These are phyloP conservation scores for Acanthornis magna DNA, from an alignment of 2,797 vertebrate species.

Conservation along the genomic window DNA sequence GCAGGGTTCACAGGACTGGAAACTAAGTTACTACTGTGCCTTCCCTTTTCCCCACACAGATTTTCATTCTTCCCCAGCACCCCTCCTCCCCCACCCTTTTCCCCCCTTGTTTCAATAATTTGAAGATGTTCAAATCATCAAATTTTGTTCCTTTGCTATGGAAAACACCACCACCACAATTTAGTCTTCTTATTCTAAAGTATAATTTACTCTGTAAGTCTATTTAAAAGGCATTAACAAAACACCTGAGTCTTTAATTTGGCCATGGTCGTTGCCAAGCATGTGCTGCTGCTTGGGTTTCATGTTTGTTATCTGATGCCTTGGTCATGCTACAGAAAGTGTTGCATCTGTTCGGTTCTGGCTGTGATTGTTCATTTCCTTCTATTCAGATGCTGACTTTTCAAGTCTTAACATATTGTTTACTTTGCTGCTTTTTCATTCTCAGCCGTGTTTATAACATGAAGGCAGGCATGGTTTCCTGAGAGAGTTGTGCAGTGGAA, in stretches of 20 bases:
- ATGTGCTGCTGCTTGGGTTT: background rate
- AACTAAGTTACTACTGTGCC: background rate
- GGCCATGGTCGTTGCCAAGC: background rate
- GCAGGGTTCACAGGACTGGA: background rate
- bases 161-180: background rate
- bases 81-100: accelerated
- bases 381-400: background rate
- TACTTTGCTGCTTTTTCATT: background rate
- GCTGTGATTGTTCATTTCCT: conserved; percentile 1
- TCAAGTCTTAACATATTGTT: background rate
- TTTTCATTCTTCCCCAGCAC: background rate
- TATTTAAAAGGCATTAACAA: background rate
- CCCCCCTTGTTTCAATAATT: background rate
- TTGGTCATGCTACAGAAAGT: background rate
- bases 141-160: background rate
- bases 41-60: background rate
- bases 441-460: background rate
- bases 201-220: background rate
- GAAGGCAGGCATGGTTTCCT: background rate
- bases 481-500: background rate
- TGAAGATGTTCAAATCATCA: background rate
- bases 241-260: background rate
- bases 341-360: background rate
- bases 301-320: background rate
- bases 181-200: background rate